Percentiles rank a stretch among this genome's conserved stretches.
phyloP scores from a whole-genome alignment of 2,113 vertebrate genomes.

The Aptenodytes forsteri region DNA sequence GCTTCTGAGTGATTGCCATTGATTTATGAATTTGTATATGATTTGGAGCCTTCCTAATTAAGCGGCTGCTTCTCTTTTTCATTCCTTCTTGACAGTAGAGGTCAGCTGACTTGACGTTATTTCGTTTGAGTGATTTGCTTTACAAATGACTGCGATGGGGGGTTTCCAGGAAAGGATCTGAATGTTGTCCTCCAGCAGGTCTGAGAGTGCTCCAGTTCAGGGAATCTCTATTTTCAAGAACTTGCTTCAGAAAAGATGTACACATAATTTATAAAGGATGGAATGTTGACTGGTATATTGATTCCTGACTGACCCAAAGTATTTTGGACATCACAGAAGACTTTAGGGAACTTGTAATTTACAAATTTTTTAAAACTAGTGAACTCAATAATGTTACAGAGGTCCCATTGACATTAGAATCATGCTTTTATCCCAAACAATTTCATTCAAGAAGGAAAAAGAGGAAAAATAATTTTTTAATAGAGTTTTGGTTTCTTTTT shows the following conservation, averaged over 20 bases:
- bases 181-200: background rate
- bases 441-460: background rate
- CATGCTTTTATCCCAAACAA: background rate
- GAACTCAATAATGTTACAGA: background rate
- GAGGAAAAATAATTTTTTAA: fast-evolving
- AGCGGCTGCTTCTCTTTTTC: background rate
- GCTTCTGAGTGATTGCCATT: background rate
- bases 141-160: background rate
- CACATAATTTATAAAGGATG: background rate
- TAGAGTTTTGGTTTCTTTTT: background rate
- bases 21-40: background rate
- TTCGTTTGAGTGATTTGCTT: background rate
- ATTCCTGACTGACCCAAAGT: background rate
- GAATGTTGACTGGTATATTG: background rate
- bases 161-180: background rate
- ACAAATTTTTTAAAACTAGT: background rate
- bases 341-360: background rate
- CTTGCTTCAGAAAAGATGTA: background rate
- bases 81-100: background rate
- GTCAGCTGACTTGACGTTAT: background rate
- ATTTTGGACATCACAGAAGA: background rate
- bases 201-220: background rate
- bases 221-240: background rate
- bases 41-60: background rate
- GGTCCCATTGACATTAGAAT: background rate